phyloP scores from a whole-genome alignment of 2,797 vertebrate species.

The Poecilia wingei region DNA sequence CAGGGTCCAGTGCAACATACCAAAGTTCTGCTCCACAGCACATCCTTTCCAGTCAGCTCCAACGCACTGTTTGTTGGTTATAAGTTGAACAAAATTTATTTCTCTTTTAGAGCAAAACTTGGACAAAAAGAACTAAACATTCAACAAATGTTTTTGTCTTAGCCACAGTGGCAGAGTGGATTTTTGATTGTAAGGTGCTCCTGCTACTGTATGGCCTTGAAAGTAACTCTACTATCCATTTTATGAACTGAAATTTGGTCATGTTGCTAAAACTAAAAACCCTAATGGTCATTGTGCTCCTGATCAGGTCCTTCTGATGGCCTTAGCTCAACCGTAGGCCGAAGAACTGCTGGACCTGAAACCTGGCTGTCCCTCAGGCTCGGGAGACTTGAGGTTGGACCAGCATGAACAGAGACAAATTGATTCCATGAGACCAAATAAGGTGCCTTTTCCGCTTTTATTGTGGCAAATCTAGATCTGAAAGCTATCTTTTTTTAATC shows the following conservation, averaged over 20 bases:
- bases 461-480: background rate
- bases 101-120: background rate
- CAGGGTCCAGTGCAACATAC: conserved; percentile 25
- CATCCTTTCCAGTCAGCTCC: conserved; percentile 21
- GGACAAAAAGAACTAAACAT: background rate
- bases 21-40: conserved; percentile 24
- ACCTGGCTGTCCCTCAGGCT: background rate
- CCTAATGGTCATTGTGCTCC: background rate
- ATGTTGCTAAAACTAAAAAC: background rate
- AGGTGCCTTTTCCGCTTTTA: background rate
- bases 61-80: background rate
- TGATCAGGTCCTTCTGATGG: background rate
- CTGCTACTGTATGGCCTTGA: background rate
- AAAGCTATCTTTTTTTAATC: background rate
- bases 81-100: background rate
- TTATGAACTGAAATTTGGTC: background rate
- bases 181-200: background rate
- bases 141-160: background rate
- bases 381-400: background rate
- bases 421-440: background rate
- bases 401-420: background rate
- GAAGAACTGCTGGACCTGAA: background rate
- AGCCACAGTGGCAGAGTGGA: background rate
- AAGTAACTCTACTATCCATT: background rate
- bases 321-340: background rate